Evolutionary conservation across 1,140 invertebrate genomes (phyloP), one percentile per base, ranked within the genome.

Genomic region (Atta texana): DNA sequence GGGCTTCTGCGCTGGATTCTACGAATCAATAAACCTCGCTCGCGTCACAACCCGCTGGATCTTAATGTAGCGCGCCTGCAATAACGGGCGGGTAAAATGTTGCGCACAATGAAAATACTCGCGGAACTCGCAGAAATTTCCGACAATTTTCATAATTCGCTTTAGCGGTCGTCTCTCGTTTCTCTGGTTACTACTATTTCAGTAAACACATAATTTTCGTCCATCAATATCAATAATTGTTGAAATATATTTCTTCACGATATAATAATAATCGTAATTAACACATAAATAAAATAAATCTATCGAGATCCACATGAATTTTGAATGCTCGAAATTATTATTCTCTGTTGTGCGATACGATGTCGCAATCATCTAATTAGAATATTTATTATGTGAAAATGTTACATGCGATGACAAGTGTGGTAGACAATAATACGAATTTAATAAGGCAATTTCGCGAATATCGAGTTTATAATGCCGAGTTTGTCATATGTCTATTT

Each of bases 21-120:
- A 80, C 77, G 72, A 91, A 91, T 91, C 90, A 91, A 91, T 91
- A 91, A 90, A 90, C 78, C 74, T 59, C 69, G 74, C 87, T 87
- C 77, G 49, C 89, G 90, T 91, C 90, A 90, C 78, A 66, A 80
- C n/a, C 34, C 53, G n/a, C 49, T 57, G 28, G 76, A 90, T 90
- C 63, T 90, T 90, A 90, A 90, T 76, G 86, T 80, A 87, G 75
- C 77, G 71, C 51, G 71, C 39, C 68, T 61, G 69, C 57, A 74
- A 61, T 75, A 84, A 72, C 66, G 66, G 44, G 61, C 59, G 66
- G 57, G 68, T 49, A 59, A 75, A 88, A 69, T 66, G 57, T 76
- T 28, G 74, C 34, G 51, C 39, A 72, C 71, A 57, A 66, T 82
- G 85, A 57, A 69, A 49, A 77, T 24, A 63, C 24, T 44, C 57